Percentiles rank a stretch among this genome's conserved stretches.
Conservation (phyloP, 2,113 vertebrate genomes). For the Myotis yumanensis region DNA sequence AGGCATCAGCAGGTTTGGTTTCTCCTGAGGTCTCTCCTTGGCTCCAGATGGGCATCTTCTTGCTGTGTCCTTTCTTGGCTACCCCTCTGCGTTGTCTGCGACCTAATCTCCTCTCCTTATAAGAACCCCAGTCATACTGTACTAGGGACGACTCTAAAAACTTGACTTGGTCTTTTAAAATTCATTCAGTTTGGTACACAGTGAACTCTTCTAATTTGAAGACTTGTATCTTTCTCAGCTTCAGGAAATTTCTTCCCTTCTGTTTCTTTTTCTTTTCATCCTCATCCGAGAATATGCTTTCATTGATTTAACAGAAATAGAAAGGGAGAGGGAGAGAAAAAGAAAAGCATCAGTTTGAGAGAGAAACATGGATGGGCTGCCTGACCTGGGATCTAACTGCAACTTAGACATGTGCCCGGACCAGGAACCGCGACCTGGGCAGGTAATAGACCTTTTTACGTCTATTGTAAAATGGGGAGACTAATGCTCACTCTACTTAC, state of each 20-base stretch:
- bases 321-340: too few species aligned
- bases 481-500: neutral
- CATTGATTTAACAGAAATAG: too few species aligned
- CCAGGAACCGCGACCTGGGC: neutral
- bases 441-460: neutral
- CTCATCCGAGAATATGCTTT: too few species aligned
- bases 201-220: neutral
- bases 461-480: neutral
- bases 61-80: neutral
- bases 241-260: neutral
- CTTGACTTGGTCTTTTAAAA: neutral
- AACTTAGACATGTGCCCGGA: neutral
- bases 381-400: neutral
- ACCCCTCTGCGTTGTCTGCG: neutral
- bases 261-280: neutral
- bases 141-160: neutral
- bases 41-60: neutral
- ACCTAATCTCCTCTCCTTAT: neutral
- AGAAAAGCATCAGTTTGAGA: too few species aligned
- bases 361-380: neutral
- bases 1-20: neutral
- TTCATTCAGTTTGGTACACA: neutral
- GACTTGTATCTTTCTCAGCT: neutral
- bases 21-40: neutral
- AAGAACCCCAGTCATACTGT: neutral